Evolutionary conservation across 2,888 invertebrate genomes (phyloP), one percentile per base, ranked within the genome.

Genomic region (Tricholauxania praeusta): DNA sequence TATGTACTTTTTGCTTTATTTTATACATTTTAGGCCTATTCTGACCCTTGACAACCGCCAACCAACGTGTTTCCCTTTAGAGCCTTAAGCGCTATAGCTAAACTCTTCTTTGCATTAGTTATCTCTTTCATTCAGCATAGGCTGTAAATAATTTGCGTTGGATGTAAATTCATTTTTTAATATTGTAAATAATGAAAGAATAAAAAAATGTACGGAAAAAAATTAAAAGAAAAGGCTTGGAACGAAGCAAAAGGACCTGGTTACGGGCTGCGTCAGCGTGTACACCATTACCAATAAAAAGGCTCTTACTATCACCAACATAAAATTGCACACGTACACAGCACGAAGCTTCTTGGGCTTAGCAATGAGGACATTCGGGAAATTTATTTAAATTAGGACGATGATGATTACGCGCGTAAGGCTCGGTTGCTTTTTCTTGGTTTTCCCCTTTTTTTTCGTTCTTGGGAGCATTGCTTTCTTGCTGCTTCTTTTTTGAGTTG

Each of bases 341-440:
- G 14, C 57, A 19, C 32, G 17, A 62, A 12, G 60, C 17, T 62
- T 15, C 17, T 62, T 15, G 32, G 47, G 28, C 39, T 62, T 49
- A 68, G 59, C 59, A 74, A 70, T 70, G 47, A 73, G 64, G 55
- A 72, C 72, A 64, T 64, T 65, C 77, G 79, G 75, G 76, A 75
- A 79, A 78, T 79, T 79, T 80, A 80, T 80, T 80, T 79, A 80
- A 80, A 80, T 80, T 80, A 80, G 79, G 79, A 78, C 79, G 80
- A 80, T 80, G 80, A 80, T 80, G 80, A 80, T 80, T 80, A 79
- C 79, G 77, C 73, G 28, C 17, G 59, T 57, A 32, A 53, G 63
- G 14, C 55, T 47, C n/a, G 53, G 39, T 22, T 63, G 53, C 10
- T 52, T 57, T 48, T 48, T 57, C 22, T 22, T 49, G 10, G 47